Evolutionary conservation across 1,140 invertebrate species (phyloP).

Genomic region (Dolichoris vasculosae): DNA sequence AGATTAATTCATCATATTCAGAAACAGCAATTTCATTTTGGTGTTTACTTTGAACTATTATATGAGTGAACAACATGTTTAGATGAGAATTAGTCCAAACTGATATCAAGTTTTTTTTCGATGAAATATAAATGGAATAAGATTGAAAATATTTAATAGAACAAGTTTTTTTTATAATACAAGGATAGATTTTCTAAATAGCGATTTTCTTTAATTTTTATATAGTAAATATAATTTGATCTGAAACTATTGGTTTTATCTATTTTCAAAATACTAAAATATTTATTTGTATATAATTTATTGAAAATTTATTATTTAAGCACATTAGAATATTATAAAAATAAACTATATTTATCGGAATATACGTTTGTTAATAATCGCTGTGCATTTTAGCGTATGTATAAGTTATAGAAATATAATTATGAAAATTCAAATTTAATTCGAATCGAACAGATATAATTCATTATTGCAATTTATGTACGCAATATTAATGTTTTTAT

Average conservation of each 20-base stretch:
- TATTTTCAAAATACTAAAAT: too few species aligned
- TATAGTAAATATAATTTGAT: too few species aligned
- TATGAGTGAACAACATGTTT: not conserved
- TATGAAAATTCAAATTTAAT: conserved; percentile 21
- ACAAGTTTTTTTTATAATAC: too few species aligned
- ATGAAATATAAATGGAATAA: too few species aligned
- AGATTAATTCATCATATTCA: not conserved
- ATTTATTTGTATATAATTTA: too few species aligned
- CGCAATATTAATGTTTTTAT: not conserved
- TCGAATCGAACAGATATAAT: conserved; percentile 8
- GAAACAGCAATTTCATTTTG: not conserved
- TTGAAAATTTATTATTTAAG: too few species aligned
- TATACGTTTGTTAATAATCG: not conserved
- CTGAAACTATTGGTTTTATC: too few species aligned
- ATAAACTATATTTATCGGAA: not conserved
- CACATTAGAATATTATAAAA: conserved; percentile 3
- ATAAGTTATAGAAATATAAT: not conserved
- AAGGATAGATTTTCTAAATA: too few species aligned
- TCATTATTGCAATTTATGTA: not conserved
- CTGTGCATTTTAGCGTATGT: not conserved
- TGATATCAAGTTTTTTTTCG: too few species aligned
- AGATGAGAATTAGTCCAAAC: too few species aligned
- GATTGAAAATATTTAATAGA: too few species aligned
- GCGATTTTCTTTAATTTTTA: too few species aligned
- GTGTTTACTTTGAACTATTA: not conserved